Evolutionary conservation across 2,113 vertebrate genomes (phyloP).

Genomic region (Heterochromis multidens): DNA sequence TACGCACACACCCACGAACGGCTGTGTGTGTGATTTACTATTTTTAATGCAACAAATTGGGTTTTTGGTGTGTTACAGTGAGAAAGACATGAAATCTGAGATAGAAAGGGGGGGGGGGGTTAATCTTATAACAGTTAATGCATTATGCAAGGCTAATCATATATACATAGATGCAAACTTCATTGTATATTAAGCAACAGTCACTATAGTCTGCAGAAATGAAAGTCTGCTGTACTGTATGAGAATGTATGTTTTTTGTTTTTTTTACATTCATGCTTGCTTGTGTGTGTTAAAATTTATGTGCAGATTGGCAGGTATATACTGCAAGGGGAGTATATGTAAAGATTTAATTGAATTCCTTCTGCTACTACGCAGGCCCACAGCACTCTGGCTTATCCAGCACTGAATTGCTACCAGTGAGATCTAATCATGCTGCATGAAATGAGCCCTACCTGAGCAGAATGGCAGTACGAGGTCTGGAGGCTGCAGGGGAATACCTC

Average conservation of each 20-base stretch:
- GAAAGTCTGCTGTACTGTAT: not conserved
- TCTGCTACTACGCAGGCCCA: constrained; percentile 41
- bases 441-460: constrained; percentile 73
- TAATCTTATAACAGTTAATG: not conserved
- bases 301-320: constrained; percentile 18
- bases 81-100: not conserved
- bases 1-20: not conserved
- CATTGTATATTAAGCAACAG: not conserved
- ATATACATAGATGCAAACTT: not conserved
- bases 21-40: not conserved
- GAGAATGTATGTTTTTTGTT: not conserved
- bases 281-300: not conserved
- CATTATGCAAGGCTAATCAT: not conserved
- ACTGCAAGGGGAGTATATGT: constrained; percentile 26
- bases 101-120: not conserved
- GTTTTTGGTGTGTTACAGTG: not conserved
- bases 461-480: constrained; percentile 44
- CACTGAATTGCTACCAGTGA: constrained; percentile 65
- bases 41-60: not conserved
- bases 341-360: constrained; percentile 70
- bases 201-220: not conserved
- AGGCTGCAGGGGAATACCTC: constrained; percentile 60
- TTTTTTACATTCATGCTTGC: not conserved
- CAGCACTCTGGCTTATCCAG: constrained; percentile 54
- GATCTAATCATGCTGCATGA: constrained; percentile 75